These are phyloP conservation scores for Hyperoplus lanceolatus DNA, from an alignment of 2,797 vertebrate genomes.

Conservation along the genomic window DNA sequence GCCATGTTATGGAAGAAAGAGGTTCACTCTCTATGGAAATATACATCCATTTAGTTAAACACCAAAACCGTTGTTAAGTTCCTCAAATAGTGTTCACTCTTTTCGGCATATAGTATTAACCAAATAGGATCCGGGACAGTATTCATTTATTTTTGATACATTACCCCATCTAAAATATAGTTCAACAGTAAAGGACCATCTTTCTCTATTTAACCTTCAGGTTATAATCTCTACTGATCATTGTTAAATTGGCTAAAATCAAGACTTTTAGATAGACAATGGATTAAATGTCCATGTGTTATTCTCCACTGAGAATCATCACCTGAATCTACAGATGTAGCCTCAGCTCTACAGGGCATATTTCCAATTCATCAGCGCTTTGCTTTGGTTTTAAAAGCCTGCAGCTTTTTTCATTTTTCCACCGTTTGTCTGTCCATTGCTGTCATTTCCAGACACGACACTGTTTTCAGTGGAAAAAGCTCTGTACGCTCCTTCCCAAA, in stretches of 20 bases:
- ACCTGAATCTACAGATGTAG: not conserved
- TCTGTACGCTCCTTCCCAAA: not conserved
- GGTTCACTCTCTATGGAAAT: slow-evolving; percentile 64
- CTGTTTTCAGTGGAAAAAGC: not conserved
- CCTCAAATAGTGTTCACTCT: slow-evolving; percentile 31
- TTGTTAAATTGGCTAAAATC: not conserved
- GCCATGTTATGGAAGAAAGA: slow-evolving; percentile 30
- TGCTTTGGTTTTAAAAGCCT: not conserved
- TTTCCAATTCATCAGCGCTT: not conserved
- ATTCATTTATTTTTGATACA: slow-evolving; percentile 28
- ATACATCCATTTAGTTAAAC: slow-evolving; percentile 35
- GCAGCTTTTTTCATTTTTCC: not conserved
- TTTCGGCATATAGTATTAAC: slow-evolving; percentile 14
- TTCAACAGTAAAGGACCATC: not conserved
- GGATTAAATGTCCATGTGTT: not conserved
- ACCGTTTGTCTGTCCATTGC: not conserved
- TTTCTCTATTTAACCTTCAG: not conserved
- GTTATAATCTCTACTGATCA: not conserved
- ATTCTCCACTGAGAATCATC: not conserved
- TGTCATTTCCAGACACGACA: not conserved
- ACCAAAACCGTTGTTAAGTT: slow-evolving; percentile 19
- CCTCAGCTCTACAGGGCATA: not conserved
- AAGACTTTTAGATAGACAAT: not conserved
- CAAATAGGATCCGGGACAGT: slow-evolving; percentile 4
- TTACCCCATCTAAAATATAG: not conserved